Percentiles rank a stretch among this genome's conserved stretches.
phyloP scores from a whole-genome alignment of 2,888 invertebrate genomes.

The Patella caerulea region DNA sequence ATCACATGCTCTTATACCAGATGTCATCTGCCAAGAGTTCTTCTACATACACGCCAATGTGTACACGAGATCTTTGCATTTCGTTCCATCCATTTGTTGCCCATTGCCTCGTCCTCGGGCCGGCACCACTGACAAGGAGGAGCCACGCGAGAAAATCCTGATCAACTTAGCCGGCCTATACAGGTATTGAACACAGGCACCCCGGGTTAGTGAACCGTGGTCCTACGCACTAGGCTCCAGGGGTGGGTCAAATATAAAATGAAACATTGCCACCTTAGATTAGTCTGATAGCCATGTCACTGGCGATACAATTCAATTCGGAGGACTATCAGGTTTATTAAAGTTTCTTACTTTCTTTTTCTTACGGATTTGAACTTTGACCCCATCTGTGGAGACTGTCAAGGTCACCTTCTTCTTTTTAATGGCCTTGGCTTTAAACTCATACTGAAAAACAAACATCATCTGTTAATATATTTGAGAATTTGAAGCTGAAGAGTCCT shows the following conservation, averaged over 20 bases:
- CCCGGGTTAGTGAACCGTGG: too few relatives aligned
- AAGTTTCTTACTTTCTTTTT: slow-evolving; percentile 73
- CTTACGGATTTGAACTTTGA: slow-evolving; percentile 88
- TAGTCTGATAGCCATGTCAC: background rate
- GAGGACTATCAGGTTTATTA: background rate
- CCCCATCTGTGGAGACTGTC: slow-evolving; percentile 94
- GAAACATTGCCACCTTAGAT: background rate
- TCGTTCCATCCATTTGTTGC: too few relatives aligned
- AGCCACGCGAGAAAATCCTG: too few relatives aligned
- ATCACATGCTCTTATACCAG: too few relatives aligned
- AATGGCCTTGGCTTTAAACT: slow-evolving; percentile 97
- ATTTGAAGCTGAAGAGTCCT: background rate
- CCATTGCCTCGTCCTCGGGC: too few relatives aligned
- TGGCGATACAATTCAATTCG: background rate
- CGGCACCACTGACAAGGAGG: too few relatives aligned
- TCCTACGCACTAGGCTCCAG: too few relatives aligned
- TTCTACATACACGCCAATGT: too few relatives aligned
- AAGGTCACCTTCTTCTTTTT: slow-evolving; percentile 98
- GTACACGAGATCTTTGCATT: too few relatives aligned
- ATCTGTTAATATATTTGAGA: background rate
- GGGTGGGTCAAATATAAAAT: background rate
- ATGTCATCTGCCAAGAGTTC: too few relatives aligned
- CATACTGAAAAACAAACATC: slow-evolving; percentile 82
- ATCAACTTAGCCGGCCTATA: too few relatives aligned
- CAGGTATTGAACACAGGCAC: too few relatives aligned